Evolutionary conservation across 2,113 vertebrate species (phyloP).

Genomic region (Lichenostomus cassidix): DNA sequence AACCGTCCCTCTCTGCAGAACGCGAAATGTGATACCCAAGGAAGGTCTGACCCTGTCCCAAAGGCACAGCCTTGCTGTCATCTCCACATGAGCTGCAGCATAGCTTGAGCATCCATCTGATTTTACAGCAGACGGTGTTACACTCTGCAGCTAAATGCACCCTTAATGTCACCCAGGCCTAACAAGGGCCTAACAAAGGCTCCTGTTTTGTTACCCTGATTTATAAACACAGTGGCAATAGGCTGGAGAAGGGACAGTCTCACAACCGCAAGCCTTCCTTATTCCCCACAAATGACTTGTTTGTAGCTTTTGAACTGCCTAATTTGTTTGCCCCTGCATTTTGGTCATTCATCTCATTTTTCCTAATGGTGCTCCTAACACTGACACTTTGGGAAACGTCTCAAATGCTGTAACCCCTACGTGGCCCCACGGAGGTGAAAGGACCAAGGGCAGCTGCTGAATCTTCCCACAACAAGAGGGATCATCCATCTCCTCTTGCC

Average conservation of each 20-base stretch:
- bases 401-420: constrained; percentile 45
- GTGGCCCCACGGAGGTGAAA: neutral
- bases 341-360: constrained; percentile 49
- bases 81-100: neutral
- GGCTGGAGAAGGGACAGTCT: neutral
- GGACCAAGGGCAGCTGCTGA: constrained; percentile 53
- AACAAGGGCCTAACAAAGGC: neutral
- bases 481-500: constrained; percentile 53
- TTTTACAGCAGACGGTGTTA: neutral
- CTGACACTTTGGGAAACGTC: constrained; percentile 38
- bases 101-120: neutral
- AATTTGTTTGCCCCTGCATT: constrained; percentile 54
- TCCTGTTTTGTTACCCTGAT: constrained; percentile 10
- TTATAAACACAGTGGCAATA: neutral
- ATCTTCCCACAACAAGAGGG: constrained; percentile 41
- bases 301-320: constrained; percentile 16
- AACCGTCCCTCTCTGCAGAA: neutral
- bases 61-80: neutral
- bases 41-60: neutral
- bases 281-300: constrained; percentile 8
- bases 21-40: accelerated
- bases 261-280: neutral
- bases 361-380: constrained; percentile 41
- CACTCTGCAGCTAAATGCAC: neutral
- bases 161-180: neutral